A percentile compares a stretch with the other conserved stretches of the same genome.
These are phyloP conservation scores for Tokudaia tokunoshimensis DNA, from an alignment of 2,797 vertebrate genomes.

Conservation along the genomic window DNA sequence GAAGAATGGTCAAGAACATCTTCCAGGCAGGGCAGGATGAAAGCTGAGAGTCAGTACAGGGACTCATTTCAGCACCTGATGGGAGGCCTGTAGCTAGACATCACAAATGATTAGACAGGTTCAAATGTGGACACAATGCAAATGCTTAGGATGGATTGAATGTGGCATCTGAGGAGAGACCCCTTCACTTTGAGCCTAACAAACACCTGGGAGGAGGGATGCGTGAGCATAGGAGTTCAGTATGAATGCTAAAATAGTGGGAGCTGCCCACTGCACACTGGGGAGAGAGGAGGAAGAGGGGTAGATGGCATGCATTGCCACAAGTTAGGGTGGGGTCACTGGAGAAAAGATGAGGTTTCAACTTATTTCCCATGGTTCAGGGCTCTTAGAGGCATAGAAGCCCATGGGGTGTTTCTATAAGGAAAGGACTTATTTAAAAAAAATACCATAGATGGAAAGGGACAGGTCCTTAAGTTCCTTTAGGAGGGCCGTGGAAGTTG, in stretches of 20 bases:
- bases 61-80: too few species aligned
- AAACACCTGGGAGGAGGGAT: not conserved
- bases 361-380: not conserved
- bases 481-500: not conserved
- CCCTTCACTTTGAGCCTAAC: not conserved
- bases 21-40: not conserved
- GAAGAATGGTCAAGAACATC: not conserved
- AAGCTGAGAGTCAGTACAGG: not conserved
- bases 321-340: too few species aligned
- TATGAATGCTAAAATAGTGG: not conserved
- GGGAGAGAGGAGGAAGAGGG: too few species aligned
- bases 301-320: rapidly evolving
- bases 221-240: not conserved
- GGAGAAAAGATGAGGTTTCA: not conserved
- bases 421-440: not conserved
- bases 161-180: not conserved
- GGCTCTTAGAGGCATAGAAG: not conserved
- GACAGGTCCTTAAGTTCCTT: not conserved
- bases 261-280: not conserved
- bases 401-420: not conserved
- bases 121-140: not conserved
- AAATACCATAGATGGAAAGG: not conserved
- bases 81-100: not conserved
- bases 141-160: not conserved
- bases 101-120: too few species aligned